Percentiles rank a stretch among this genome's conserved stretches.
These are phyloP conservation scores for Sitta carolinensis DNA, from an alignment of 2,797 vertebrate genomes.

Conservation along the genomic window DNA sequence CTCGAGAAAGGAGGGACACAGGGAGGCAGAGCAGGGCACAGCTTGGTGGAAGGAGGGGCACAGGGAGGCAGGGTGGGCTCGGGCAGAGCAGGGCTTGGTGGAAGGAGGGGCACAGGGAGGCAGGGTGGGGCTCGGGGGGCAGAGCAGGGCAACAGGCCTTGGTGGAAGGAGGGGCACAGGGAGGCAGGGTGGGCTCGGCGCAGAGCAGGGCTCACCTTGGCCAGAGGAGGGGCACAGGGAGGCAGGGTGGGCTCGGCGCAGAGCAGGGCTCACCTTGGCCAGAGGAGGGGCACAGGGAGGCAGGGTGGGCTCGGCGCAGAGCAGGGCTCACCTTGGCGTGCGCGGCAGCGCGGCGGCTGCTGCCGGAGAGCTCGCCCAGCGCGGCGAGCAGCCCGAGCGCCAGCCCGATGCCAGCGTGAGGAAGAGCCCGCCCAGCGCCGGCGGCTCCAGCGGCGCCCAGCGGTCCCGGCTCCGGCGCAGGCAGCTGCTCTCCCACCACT, in stretches of 20 bases:
- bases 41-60: accelerated
- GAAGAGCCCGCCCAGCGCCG: constrained; percentile 82
- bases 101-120: background rate
- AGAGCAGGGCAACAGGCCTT: too few species aligned
- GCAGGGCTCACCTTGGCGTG: constrained; percentile 46
- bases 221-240: background rate
- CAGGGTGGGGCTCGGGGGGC: too few species aligned
- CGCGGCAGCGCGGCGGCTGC: constrained; percentile 79
- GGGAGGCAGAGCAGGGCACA: background rate
- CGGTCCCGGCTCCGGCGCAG: background rate
- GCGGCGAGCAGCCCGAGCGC: constrained; percentile 78
- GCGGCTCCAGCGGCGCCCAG: constrained; percentile 70
- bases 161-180: too few species aligned
- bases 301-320: accelerated
- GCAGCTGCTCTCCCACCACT: constrained; percentile 90
- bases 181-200: too few species aligned
- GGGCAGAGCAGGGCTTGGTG: too few species aligned
- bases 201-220: too few species aligned
- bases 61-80: too few species aligned
- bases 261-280: too few species aligned
- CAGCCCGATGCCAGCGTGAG: constrained; percentile 83
- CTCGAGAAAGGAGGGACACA: background rate
- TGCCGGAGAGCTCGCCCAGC: constrained; percentile 81
- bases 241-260: accelerated
- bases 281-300: background rate